Percentiles rank a stretch among this genome's conserved stretches.
phyloP scores from a whole-genome alignment of 2,113 vertebrate species.

The Bubalus kerabau region DNA sequence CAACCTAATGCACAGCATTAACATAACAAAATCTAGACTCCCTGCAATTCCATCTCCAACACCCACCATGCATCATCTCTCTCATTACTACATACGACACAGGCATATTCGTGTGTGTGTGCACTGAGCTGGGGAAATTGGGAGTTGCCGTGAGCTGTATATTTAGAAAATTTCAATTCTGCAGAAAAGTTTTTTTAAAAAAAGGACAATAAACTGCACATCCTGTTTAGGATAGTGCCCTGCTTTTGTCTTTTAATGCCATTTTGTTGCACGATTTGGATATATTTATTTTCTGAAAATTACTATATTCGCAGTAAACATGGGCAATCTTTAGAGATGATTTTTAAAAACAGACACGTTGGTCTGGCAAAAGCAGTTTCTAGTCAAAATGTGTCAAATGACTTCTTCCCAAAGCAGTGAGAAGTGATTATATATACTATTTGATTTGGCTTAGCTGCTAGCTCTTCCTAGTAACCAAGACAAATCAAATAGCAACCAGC shows the following conservation, averaged over 20 bases:
- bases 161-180: background rate
- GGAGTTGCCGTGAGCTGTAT: background rate
- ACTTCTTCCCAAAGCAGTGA: constrained; percentile 25
- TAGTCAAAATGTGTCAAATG: background rate
- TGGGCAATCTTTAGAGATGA: background rate
- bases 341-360: background rate
- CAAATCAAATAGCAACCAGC: background rate
- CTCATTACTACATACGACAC: fast-evolving
- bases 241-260: background rate
- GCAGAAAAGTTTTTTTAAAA: background rate
- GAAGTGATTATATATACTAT: background rate
- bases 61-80: background rate
- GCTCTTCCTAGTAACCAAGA: background rate
- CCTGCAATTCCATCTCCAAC: background rate
- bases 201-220: background rate
- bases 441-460: background rate
- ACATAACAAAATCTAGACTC: background rate
- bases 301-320: background rate
- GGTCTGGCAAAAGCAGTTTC: background rate
- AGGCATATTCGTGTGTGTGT: no score
- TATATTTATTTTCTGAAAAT: background rate
- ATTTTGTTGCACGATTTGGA: background rate
- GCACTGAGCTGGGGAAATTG: background rate
- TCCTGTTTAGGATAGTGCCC: background rate
- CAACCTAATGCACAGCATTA: background rate